phyloP scores from a whole-genome alignment of 2,113 vertebrate species.

The Gracilinanus agilis region DNA sequence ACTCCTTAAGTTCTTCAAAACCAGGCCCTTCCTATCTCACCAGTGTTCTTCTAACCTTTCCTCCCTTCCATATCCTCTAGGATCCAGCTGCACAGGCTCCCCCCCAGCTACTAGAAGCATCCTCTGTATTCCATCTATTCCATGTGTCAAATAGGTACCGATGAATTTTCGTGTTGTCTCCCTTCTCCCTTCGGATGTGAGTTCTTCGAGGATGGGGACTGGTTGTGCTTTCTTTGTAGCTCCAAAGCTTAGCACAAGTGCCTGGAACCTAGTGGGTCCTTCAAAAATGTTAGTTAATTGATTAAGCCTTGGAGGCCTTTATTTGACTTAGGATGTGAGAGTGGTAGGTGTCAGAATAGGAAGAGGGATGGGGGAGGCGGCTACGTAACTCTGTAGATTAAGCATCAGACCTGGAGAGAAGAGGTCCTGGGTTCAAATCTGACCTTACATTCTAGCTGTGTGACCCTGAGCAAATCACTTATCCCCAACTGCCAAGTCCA shows the following conservation, averaged over 20 bases:
- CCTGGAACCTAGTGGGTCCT: background rate
- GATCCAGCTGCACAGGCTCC: background rate
- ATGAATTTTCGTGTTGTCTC: background rate
- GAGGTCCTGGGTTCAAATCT: too few species aligned
- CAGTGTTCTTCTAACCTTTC: background rate
- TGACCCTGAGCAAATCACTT: too few species aligned
- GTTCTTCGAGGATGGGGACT: background rate
- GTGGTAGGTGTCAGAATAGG: background rate
- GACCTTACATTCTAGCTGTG: too few species aligned
- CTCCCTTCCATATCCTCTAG: background rate
- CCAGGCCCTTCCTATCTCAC: background rate
- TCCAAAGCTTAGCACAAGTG: background rate
- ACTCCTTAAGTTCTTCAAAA: background rate
- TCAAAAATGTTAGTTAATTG: background rate
- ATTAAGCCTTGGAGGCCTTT: background rate
- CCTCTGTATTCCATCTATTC: background rate
- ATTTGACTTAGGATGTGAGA: background rate
- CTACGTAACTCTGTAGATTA: background rate
- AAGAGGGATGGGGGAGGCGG: accelerated
- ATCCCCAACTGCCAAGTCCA: too few species aligned
- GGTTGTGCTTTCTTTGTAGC: background rate
- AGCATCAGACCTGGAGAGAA: too few species aligned
- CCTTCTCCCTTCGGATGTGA: background rate
- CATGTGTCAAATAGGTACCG: background rate
- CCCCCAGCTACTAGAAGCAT: background rate